Base-by-base conservation (phyloP, 2,113 vertebrate genomes). In the Pogonocichla stellata region DNA sequence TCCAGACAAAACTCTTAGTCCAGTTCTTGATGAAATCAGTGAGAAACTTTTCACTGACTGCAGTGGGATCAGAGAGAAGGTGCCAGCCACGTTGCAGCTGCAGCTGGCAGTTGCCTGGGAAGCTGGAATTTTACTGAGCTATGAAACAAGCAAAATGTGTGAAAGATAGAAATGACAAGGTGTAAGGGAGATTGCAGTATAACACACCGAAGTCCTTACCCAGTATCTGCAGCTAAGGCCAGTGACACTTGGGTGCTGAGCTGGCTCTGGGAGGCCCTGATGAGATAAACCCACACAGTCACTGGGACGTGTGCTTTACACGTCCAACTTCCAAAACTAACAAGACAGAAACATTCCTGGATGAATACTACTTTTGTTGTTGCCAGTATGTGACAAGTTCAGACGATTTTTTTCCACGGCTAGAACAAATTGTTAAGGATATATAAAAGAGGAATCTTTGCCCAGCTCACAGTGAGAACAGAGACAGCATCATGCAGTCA, bases 101-200 rank as follows among this genome's bases (percentile, higher is more conserved):
- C 80, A 92, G 34, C 29, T 91, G 71, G 79, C 73, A 62, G 25
- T 81, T 92, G 62, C 66, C 48, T 67, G 81, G 65, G 82, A 91
- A 90, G 82, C 43, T 93, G 42, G 85, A 84, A 78, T 65, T 92
- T 86, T 84, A 61, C 85, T 72, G 65, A 88, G 69, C 91, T 80
- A 79, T 14, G 80, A 81, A 95, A 69, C 48, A 79, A 70, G 43
- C 28, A 85, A 80, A 93, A 97, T 12, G 36, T 93, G 69, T 88
- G 77, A 94, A 95, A 95, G 84, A 91, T 31, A 92, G 73, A 85
- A 61, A 54, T 92, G 89, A 94, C 80, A 94, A 88, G 67, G 88
- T 74, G 94, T 65, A 67, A 80, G 82, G 86, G 80, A 80, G 42
- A 62, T 87, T 75, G 29, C 47, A 85, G 47, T 61, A 36, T 38